Evolutionary conservation across 2,113 vertebrate genomes (phyloP), one percentile per base, ranked within the genome.

Genomic region (Nanorana parkeri): DNA sequence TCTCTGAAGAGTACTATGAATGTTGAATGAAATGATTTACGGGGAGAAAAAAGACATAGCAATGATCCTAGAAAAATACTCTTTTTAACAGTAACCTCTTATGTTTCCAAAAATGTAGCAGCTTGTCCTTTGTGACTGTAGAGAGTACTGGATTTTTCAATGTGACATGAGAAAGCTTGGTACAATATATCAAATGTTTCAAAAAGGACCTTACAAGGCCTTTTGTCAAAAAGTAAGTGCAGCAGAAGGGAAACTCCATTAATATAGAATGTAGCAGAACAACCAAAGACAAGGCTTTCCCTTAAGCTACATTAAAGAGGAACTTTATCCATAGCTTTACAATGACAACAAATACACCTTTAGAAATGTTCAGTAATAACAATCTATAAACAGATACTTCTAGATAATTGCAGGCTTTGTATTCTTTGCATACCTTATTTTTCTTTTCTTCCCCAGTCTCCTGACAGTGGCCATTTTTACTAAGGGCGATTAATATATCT

Each of bases 41-140:
- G 26, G 68, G 16, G 19, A 24, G 26, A 13, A 55, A n/a, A 17
- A 72, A 69, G 47, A 72, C 23, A 20, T 24, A 24, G 16, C 11
- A 68, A 68, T 41, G 66, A 52, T 29, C 26, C 52, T 58, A 58
- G 11, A 32, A 54, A 58, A 61, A 73, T 72, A 55, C 3, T 56
- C 55, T 51, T 72, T 55, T 54, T 5, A 3, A 1, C 17, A 29
- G 24, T 32, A 54, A 73, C 52, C 69, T 73, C 69, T 58, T 52
- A 32, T 58, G n/a, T 29, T 32, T 73, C 17, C 24, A 58, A 32
- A 73, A 32, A 69, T 51, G 21, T 26, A 56, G 24, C 54, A 56
- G 69, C 56, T 58, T 73, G 69, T 58, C 69, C 69, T 73, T 73
- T 73, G 69, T 73, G 52, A 73, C 26, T 73, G 54, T 20, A 32